Percentiles rank a stretch among this genome's conserved stretches.
phyloP scores from a whole-genome alignment of 2,113 vertebrate species.

The Melanerpes aurifrons region DNA sequence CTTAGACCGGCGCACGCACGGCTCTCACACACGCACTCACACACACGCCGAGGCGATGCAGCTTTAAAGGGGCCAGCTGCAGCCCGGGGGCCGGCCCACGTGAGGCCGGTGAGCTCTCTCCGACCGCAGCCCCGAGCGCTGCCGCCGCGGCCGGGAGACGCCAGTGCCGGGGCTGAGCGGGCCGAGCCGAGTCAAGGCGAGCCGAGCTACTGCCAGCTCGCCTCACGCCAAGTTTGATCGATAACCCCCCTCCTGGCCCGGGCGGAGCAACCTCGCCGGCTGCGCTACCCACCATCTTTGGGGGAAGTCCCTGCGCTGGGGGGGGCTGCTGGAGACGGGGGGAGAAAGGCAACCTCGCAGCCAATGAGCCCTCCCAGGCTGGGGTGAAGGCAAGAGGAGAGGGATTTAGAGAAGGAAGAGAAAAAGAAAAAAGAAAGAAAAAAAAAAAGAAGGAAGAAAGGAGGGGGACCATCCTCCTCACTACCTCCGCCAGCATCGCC shows the following conservation, averaged over 20 bases:
- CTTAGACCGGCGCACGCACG: background rate
- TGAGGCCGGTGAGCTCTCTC: slow-evolving; percentile 76
- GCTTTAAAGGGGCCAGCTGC: slow-evolving; percentile 68
- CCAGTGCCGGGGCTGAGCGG: slow-evolving; percentile 25
- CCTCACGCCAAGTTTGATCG: slow-evolving; percentile 93
- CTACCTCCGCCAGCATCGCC: slow-evolving; percentile 40
- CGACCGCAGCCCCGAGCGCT: slow-evolving; percentile 63
- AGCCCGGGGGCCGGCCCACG: slow-evolving; percentile 70
- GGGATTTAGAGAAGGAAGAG: background rate
- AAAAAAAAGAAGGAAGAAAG: background rate
- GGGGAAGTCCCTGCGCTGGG: slow-evolving; percentile 73
- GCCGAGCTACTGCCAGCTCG: slow-evolving; percentile 77
- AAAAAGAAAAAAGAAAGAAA: background rate
- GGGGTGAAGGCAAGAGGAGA: slow-evolving; percentile 68
- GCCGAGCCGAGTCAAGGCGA: background rate
- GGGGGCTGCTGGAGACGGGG: slow-evolving; percentile 26
- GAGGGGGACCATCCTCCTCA: background rate
- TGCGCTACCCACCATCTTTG: slow-evolving; percentile 84
- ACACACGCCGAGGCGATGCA: slow-evolving; percentile 48
- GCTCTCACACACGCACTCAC: background rate
- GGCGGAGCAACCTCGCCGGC: slow-evolving; percentile 80
- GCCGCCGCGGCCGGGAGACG: background rate
- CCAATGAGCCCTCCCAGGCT: slow-evolving; percentile 72
- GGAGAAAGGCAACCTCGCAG: slow-evolving; percentile 58
- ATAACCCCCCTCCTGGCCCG: slow-evolving; percentile 84